phyloP scores from a whole-genome alignment of 2,888 invertebrate species.

The Amphipoea oculea region DNA sequence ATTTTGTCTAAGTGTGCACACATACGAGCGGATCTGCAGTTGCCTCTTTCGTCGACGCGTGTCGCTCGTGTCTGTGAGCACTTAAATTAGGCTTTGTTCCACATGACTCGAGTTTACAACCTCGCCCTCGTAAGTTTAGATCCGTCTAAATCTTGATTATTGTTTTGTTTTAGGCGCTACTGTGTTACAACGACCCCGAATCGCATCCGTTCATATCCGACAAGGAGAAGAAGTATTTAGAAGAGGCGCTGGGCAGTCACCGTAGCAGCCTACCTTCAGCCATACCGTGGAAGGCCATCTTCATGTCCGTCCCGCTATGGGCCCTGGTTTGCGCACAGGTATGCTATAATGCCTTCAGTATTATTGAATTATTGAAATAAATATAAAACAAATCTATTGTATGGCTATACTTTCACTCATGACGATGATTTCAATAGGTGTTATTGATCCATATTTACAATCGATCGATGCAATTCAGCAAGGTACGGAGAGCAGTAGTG shows the following conservation, averaged over 20 bases:
- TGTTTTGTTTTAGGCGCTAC: constrained; percentile 83
- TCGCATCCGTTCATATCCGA: constrained; percentile 94
- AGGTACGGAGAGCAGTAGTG: no score
- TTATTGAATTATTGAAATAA: constrained; percentile 12
- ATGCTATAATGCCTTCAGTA: constrained; percentile 35
- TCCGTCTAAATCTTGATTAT: background rate
- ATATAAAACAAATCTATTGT: constrained; percentile 43
- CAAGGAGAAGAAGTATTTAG: constrained; percentile 92
- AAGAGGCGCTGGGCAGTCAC: constrained; percentile 91
- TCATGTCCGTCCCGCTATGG: constrained; percentile 93
- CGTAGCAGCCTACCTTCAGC: constrained; percentile 89
- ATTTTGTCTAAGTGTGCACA: background rate
- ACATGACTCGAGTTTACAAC: background rate
- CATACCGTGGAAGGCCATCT: constrained; percentile 93
- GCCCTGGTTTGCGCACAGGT: constrained; percentile 94
- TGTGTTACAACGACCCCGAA: constrained; percentile 93
- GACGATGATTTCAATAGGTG: constrained; percentile 42
- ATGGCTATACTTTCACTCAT: constrained; percentile 13
- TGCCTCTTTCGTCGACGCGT: no score
- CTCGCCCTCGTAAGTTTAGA: background rate
- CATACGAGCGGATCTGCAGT: no score
- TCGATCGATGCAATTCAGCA: constrained; percentile 23
- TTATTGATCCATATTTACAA: constrained; percentile 33
- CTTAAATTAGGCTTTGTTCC: background rate
- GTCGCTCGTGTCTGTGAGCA: no score